Conservation (phyloP, 2,113 vertebrate genomes). For the Festucalex cinctus region DNA sequence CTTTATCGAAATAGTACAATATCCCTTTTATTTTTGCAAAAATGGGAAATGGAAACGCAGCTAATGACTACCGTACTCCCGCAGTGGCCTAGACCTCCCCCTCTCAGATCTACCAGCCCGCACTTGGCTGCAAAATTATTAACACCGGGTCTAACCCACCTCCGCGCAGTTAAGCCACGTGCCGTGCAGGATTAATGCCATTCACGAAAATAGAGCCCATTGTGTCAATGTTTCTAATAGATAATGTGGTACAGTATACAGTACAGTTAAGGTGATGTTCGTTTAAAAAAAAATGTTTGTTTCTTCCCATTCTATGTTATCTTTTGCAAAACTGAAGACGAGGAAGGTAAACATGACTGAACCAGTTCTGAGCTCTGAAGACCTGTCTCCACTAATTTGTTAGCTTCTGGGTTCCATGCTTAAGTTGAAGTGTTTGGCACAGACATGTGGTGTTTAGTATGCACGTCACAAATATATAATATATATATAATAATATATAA, state of each 20-base stretch:
- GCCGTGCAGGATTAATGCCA: not conserved
- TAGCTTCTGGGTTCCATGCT: slow-evolving; percentile 49
- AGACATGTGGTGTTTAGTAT: slow-evolving; percentile 28
- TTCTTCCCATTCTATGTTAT: slow-evolving; percentile 24
- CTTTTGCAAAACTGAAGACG: slow-evolving; percentile 78
- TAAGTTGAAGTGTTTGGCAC: slow-evolving; percentile 61
- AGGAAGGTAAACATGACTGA: slow-evolving; percentile 83
- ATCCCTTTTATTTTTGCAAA: too few species aligned
- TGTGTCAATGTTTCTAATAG: not conserved
- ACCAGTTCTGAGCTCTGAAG: slow-evolving; percentile 32
- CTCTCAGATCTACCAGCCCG: too few species aligned
- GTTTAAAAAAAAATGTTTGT: slow-evolving; percentile 13
- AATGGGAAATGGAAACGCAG: too few species aligned
- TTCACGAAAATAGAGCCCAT: not conserved
- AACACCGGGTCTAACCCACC: too few species aligned
- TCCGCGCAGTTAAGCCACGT: not conserved
- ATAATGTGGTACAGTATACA: not conserved
- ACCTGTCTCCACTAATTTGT: slow-evolving; percentile 56
- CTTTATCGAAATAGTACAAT: too few species aligned
- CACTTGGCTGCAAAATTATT: too few species aligned
- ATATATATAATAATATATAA: too few species aligned
- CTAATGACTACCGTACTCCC: too few species aligned
- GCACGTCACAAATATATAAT: not conserved
- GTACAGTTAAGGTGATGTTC: not conserved
- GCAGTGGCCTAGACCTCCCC: too few species aligned